phyloP scores from a whole-genome alignment of 2,797 vertebrate genomes.

The Octomys mimax region DNA sequence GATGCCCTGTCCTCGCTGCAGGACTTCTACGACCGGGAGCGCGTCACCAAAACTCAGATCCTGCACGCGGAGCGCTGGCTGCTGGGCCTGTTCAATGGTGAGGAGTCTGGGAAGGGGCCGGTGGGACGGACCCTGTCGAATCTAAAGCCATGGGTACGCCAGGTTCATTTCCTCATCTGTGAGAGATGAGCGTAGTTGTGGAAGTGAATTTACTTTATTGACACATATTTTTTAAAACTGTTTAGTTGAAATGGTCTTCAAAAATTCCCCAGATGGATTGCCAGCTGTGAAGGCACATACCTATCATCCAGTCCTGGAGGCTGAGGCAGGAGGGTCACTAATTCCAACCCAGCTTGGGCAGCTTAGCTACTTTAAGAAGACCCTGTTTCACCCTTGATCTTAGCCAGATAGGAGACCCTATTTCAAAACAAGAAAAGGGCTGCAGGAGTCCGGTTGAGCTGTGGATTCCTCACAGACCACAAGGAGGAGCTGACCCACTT shows the following conservation, averaged over 20 bases:
- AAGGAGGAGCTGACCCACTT: slow-evolving; percentile 82
- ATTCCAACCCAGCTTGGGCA: neutral
- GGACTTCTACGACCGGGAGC: slow-evolving; percentile 89
- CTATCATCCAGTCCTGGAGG: neutral
- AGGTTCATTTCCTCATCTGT: neutral
- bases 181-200: neutral
- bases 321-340: neutral
- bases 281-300: neutral
- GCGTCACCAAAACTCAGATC: neutral
- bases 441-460: neutral
- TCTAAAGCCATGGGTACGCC: neutral
- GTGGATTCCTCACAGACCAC: slow-evolving; percentile 88
- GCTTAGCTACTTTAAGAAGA: neutral
- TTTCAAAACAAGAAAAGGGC: neutral
- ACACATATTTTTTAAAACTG: neutral
- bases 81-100: slow-evolving; percentile 90
- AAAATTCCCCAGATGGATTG: neutral
- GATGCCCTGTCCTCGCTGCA: slow-evolving; percentile 92
- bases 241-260: neutral
- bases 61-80: slow-evolving; percentile 91
- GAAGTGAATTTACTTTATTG: neutral
- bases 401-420: neutral
- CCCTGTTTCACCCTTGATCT: neutral
- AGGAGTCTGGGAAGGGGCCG: neutral
- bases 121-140: neutral